Percentiles rank a stretch among this genome's conserved stretches.
phyloP scores from a whole-genome alignment of 2,113 vertebrate species.

The Pungitius pungitius region DNA sequence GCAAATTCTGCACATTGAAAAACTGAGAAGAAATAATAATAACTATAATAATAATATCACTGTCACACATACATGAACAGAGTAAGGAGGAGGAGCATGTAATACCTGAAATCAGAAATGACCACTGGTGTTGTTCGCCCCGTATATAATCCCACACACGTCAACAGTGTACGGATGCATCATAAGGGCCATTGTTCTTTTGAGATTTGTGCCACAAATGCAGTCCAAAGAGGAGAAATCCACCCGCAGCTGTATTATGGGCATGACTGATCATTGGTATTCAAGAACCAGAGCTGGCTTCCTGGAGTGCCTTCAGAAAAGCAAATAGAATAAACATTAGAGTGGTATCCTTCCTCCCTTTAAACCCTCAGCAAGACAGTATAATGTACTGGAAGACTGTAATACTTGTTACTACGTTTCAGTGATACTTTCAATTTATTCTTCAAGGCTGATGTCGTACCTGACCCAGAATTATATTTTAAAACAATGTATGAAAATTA shows the following conservation, averaged over 20 bases:
- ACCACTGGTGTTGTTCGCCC: not conserved
- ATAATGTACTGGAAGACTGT: not conserved
- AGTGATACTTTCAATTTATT: not conserved
- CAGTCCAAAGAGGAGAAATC: not conserved
- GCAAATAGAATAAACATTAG: not conserved
- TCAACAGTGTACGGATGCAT: not conserved
- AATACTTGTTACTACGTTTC: not conserved
- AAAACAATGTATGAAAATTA: not conserved
- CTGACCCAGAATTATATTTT: not conserved
- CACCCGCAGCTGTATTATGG: not conserved
- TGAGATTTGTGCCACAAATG: not conserved
- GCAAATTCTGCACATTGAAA: not conserved
- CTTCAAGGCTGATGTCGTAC: not conserved
- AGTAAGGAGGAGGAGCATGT: not conserved
- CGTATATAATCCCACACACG: not conserved
- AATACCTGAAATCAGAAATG: not conserved
- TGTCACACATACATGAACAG: conserved; percentile 18
- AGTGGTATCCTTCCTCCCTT: not conserved
- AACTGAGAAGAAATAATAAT: not conserved
- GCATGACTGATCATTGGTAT: not conserved
- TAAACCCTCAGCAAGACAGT: not conserved
- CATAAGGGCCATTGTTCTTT: not conserved
- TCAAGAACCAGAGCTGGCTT: not conserved
- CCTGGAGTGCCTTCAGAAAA: too few relatives aligned
- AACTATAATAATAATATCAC: not conserved